These are phyloP conservation scores for Tauraco hartlaubi DNA, from an alignment of 2,797 vertebrate genomes.

Conservation along the genomic window DNA sequence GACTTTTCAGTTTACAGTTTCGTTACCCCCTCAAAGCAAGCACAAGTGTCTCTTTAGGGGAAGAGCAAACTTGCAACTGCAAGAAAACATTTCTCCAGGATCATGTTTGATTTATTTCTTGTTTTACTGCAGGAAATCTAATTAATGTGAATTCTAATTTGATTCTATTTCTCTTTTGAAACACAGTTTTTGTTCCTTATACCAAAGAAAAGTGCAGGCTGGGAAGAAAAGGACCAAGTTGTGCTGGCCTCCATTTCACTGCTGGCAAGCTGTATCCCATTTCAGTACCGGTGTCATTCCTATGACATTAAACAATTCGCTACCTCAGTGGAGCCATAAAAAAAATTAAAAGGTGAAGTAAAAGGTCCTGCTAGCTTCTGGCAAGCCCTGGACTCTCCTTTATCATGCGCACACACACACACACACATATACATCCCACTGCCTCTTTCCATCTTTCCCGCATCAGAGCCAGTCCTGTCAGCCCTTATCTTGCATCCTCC, in stretches of 20 bases:
- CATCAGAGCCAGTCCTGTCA: background rate
- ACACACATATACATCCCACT: background rate
- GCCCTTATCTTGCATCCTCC: background rate
- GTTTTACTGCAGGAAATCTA: constrained; percentile 51
- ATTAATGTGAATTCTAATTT: constrained; percentile 66
- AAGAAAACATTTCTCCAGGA: constrained; percentile 17
- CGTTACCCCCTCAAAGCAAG: constrained; percentile 39
- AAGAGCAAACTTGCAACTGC: constrained; percentile 28
- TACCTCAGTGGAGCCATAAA: background rate
- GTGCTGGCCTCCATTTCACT: background rate
- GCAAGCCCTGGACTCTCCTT: background rate
- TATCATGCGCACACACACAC: rapidly evolving
- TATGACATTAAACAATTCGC: background rate
- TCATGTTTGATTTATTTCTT: constrained; percentile 55
- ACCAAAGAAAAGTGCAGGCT: constrained; percentile 12
- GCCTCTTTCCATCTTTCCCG: background rate
- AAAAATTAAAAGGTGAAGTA: background rate
- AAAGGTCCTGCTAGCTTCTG: background rate
- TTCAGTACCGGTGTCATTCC: background rate
- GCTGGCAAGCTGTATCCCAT: background rate
- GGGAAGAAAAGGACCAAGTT: background rate
- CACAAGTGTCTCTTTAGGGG: constrained; percentile 48
- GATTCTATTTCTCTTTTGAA: constrained; percentile 55
- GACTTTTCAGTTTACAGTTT: constrained; percentile 38
- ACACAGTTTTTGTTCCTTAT: constrained; percentile 37